phyloP scores from a whole-genome alignment of 2,797 vertebrate species.

The Megalops cyprinoides region DNA sequence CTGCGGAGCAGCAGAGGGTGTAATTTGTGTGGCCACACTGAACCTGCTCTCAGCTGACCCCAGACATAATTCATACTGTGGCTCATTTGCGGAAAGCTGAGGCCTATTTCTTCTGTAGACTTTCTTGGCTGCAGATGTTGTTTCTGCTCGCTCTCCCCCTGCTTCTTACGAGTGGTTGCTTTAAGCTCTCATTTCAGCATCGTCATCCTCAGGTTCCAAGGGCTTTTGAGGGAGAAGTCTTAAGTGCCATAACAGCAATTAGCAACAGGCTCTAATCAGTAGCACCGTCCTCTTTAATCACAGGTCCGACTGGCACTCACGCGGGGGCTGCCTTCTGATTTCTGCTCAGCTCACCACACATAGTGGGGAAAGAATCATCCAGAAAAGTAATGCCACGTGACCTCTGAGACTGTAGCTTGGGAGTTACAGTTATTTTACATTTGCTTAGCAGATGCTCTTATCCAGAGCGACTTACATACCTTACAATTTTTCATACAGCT shows the following conservation, averaged over 20 bases:
- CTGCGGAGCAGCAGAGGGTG: constrained; percentile 26
- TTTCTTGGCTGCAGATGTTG: constrained; percentile 31
- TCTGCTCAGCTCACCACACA: not conserved
- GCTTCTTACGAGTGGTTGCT: not conserved
- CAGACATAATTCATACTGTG: constrained; percentile 58
- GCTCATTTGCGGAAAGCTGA: constrained; percentile 44
- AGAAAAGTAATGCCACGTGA: too few species aligned
- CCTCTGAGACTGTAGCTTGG: too few species aligned
- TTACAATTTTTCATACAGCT: too few species aligned
- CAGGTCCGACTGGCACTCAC: constrained; percentile 38
- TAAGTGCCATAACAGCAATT: constrained; percentile 39
- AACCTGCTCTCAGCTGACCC: constrained; percentile 55
- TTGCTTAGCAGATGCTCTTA: too few species aligned
- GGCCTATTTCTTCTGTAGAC: constrained; percentile 40
- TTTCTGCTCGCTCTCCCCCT: not conserved
- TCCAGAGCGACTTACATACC: too few species aligned
- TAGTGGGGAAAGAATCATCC: constrained; percentile 21
- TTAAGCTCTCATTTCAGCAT: constrained; percentile 2
- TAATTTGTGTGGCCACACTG: constrained; percentile 55
- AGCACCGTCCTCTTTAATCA: constrained; percentile 53
- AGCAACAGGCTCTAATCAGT: constrained; percentile 37
- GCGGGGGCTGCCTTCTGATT: not conserved
- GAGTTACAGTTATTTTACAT: too few species aligned
- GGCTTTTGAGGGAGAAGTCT: constrained; percentile 30
- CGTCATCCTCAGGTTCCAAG: constrained; percentile 31